Base-by-base conservation (phyloP, 2,797 vertebrate species). In the Enteromius trimaculatus region DNA sequence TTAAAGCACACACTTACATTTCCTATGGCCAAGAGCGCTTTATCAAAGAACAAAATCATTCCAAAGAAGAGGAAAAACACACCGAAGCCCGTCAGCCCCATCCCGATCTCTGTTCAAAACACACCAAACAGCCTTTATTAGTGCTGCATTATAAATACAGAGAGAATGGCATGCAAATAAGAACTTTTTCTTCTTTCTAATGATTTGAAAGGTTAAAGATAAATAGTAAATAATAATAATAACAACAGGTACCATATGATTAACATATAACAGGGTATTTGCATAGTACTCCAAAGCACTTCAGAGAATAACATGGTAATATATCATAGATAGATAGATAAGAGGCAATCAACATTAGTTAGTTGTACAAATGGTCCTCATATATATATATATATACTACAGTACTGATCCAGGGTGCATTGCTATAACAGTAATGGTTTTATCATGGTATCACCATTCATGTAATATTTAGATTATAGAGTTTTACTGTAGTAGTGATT, bases 21-120 rank as follows among this genome's bases (percentile, higher is more conserved):
- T 93, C 97, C 97, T 88, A 99, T 99, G 64, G 97, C 97, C 91
- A 99, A 91, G 65, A 99, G 96, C 14, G 97, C 97, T 95, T 98
- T 99, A 92, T 99, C 97, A 91, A 99, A 99, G 93, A 99, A 99
- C 68, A 99, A 95, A 89, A 99, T 97, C 97, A 99, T 99, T 83
- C 97, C 97, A 87, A 98, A 99, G 92, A 99, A 97, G 76, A 99
- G 97, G 92, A 99, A 99, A 90, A 99, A 99, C 85, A 98, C 97
- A 44, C 97, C 97, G 83, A 99, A 99, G 86, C 97, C 97, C 60
- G 97, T 98, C 81, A 99, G 90, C 83, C 97, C 97, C 96, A 99
- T 98, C 84, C 97, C 97, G 85, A 99, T 98, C 93, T 98, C 97
- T 99, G 95, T 65, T 87, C 88, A 85, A 64, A 84, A 13, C 93